phyloP scores from a whole-genome alignment of 2,113 vertebrate species.

The Brienomyrus longianalis region DNA sequence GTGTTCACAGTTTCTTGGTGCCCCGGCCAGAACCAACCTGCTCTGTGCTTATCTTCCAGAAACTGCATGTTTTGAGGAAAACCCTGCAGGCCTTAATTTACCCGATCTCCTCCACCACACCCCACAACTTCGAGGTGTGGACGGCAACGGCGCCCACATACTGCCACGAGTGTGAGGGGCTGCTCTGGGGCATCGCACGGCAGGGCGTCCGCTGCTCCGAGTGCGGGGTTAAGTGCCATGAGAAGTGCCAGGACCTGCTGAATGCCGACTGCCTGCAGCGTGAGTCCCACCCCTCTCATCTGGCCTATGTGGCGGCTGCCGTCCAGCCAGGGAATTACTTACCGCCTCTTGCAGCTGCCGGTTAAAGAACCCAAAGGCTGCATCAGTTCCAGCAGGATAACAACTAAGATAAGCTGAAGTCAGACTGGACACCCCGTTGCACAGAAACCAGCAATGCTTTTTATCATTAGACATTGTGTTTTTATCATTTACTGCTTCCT shows the following conservation, averaged over 20 bases:
- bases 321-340: background rate
- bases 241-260: constrained; percentile 96
- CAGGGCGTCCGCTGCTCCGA: constrained; percentile 95
- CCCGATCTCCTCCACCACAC: constrained; percentile 93
- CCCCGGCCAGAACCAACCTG: background rate
- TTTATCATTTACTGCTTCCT: background rate
- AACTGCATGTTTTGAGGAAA: constrained; percentile 93
- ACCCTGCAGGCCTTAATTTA: constrained; percentile 94
- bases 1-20: background rate
- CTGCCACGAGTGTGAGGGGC: constrained; percentile 93
- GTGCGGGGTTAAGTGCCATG: constrained; percentile 94
- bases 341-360: background rate
- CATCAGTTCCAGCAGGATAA: background rate
- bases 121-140: constrained; percentile 96
- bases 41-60: constrained; percentile 58
- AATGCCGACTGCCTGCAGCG: constrained; percentile 95
- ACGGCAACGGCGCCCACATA: constrained; percentile 94
- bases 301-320: background rate
- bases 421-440: background rate
- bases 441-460: background rate
- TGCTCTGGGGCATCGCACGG: constrained; percentile 93
- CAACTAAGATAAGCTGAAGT: background rate
- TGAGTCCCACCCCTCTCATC: constrained; percentile 58
- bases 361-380: background rate
- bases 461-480: background rate